Evolutionary conservation across 2,888 invertebrate genomes (phyloP).

Genomic region (Brachypalpus laphriformis): DNA sequence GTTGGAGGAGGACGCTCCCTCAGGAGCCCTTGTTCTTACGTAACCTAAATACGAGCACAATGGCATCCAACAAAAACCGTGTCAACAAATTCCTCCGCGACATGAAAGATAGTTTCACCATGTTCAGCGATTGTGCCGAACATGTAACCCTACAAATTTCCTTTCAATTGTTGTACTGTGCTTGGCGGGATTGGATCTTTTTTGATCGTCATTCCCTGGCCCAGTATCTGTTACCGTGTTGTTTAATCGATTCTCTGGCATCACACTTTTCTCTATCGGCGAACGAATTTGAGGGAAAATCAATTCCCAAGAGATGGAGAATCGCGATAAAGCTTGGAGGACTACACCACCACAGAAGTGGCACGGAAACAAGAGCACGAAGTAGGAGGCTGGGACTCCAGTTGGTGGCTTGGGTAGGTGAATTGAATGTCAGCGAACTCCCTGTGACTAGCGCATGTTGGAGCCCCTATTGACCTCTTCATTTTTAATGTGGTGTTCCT

Average conservation of each 20-base stretch:
- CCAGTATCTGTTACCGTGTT: slow-evolving; percentile 38
- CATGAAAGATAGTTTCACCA: slow-evolving; percentile 66
- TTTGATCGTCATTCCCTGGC: slow-evolving; percentile 21
- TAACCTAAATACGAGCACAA: slow-evolving; percentile 60
- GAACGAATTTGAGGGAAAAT: slow-evolving; percentile 68
- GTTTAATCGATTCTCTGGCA: slow-evolving; percentile 61
- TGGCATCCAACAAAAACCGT: background rate
- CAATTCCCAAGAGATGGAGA: slow-evolving; percentile 70
- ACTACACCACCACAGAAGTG: slow-evolving; percentile 20
- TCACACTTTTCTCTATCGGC: slow-evolving; percentile 70
- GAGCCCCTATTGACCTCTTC: slow-evolving; percentile 68
- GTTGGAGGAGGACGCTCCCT: slow-evolving; percentile 31
- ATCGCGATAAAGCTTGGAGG: slow-evolving; percentile 44
- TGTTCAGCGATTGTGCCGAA: slow-evolving; percentile 61
- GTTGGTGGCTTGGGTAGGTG: slow-evolving; percentile 20
- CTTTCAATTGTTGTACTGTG: slow-evolving; percentile 63
- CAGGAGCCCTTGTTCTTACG: slow-evolving; percentile 55
- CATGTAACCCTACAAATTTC: slow-evolving; percentile 72
- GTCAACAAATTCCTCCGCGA: slow-evolving; percentile 41
- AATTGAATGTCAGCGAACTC: slow-evolving; percentile 68
- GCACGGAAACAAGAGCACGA: slow-evolving; percentile 68
- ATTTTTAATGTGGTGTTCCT: slow-evolving; percentile 66
- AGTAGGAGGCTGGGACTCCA: background rate
- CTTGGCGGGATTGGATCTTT: background rate
- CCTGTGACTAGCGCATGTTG: slow-evolving; percentile 50